A percentile compares a stretch with the other conserved stretches of the same genome.
phyloP scores from a whole-genome alignment of 2,888 invertebrate species.

The Lapara coniferarum region DNA sequence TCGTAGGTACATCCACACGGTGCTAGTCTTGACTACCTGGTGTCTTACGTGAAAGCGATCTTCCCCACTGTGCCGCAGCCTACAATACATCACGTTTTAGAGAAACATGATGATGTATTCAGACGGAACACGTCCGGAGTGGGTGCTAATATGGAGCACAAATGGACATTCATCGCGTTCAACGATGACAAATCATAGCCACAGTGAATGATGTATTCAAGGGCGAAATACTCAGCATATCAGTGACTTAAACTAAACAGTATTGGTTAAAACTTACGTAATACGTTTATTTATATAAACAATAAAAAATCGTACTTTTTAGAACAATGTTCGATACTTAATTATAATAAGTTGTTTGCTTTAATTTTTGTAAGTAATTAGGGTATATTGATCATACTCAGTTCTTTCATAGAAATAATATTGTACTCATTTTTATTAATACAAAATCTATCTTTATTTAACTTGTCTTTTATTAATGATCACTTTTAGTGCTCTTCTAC shows the following conservation, averaged over 20 bases:
- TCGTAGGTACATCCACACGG: slow-evolving; percentile 94
- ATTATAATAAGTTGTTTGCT: not conserved
- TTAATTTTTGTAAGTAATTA: not conserved
- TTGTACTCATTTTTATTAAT: slow-evolving; percentile 8
- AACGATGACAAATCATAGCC: slow-evolving; percentile 37
- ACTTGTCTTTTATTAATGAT: not conserved
- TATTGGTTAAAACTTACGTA: slow-evolving; percentile 11
- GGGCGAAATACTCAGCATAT: slow-evolving; percentile 40
- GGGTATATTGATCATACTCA: not conserved
- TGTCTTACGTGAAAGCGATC: slow-evolving; percentile 94
- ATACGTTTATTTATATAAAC: not conserved
- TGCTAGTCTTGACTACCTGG: slow-evolving; percentile 94
- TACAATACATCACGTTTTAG: slow-evolving; percentile 90
- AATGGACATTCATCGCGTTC: slow-evolving; percentile 94
- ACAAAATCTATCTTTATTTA: not conserved
- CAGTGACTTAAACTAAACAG: slow-evolving; percentile 34
- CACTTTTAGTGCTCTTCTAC: not conserved
- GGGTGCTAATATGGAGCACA: slow-evolving; percentile 92
- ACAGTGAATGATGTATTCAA: slow-evolving; percentile 24
- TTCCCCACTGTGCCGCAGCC: slow-evolving; percentile 88
- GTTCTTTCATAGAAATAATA: not conserved
- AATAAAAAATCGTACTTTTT: not conserved
- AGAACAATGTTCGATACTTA: not conserved
- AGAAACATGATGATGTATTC: slow-evolving; percentile 91
- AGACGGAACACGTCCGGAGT: slow-evolving; percentile 90